Evolutionary conservation across 2,113 vertebrate species (phyloP).

Genomic region (Proterorhinus semilunaris): DNA sequence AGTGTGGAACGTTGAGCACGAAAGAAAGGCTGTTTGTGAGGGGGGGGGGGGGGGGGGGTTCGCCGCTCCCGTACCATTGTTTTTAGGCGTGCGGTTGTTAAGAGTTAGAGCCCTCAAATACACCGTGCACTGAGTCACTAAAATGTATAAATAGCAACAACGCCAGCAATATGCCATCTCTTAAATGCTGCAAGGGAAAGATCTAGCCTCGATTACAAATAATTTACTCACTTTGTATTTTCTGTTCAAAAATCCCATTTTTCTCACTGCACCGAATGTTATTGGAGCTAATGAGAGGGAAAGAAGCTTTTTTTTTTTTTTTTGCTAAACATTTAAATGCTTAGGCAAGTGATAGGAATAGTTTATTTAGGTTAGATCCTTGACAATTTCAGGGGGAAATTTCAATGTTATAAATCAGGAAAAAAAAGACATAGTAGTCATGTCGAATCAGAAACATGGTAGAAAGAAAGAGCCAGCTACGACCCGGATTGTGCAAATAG

Average conservation of each 20-base stretch:
- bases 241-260: background rate
- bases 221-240: too few species aligned
- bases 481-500: too few species aligned
- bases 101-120: background rate
- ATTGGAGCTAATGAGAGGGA: background rate
- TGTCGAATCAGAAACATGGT: too few species aligned
- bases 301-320: too few species aligned
- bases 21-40: conserved; percentile 40
- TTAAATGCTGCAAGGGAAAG: background rate
- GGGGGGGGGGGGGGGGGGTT: conserved; percentile 14
- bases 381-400: too few species aligned
- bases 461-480: too few species aligned
- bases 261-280: background rate
- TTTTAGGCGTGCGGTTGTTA: conserved; percentile 9
- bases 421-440: too few species aligned
- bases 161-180: background rate
- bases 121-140: background rate
- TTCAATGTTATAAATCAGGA: too few species aligned
- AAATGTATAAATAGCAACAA: background rate
- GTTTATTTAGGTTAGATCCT: too few species aligned
- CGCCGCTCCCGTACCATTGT: conserved; percentile 33
- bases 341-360: too few species aligned
- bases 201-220: background rate
- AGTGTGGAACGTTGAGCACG: conserved; percentile 45
- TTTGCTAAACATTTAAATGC: too few species aligned